Evolutionary conservation across 2,888 invertebrate genomes (phyloP), one percentile per base, ranked within the genome.

Genomic region (Polyommatus icarus): DNA sequence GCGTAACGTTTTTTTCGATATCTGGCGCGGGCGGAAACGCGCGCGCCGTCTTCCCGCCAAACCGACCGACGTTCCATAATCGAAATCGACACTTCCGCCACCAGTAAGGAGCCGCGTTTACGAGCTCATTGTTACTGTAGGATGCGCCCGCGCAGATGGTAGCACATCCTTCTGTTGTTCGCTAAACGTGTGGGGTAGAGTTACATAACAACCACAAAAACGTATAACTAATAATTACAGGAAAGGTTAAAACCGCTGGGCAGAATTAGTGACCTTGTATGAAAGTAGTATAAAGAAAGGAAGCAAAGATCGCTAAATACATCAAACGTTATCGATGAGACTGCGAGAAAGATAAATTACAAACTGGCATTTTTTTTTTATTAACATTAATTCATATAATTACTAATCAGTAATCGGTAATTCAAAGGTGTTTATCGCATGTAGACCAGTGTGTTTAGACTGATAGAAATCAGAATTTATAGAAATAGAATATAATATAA

Each of bases 41-140:
- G 82, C 85, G 85, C 85, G 85, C 85, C 87, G 83, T 86, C 86
- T 85, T 86, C 86, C 87, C 86, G 86, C 86, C 85, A 84, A 84
- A 85, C 72, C 71, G 71, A 57, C 85, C 85, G 86, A 84, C 84
- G 84, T 82, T 81, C 85, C 87, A 87, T 88, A 88, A 87, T 88
- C 87, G 88, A 88, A 87, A 88, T 86, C 87, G 87, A 87, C 87
- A 87, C 89, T 86, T 87, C 87, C 89, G 87, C 84, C 54, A 73
- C 76, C 50, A 67, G 75, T 71, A 72, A 54, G 77, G 76, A 77
- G 77, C 54, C 76, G 72, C 67, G 72, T 77, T 77, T 77, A 77
- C 59, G 71, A 40, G 77, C 77, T 40, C 75, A 73, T 77, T 77
- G 77, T 77, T 77, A 77, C 36, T 8, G 40, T 72, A 24, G 77